Percentiles rank a stretch among this genome's conserved stretches.
phyloP scores from a whole-genome alignment of 1,140 invertebrate species.

The Orchestia grillus region DNA sequence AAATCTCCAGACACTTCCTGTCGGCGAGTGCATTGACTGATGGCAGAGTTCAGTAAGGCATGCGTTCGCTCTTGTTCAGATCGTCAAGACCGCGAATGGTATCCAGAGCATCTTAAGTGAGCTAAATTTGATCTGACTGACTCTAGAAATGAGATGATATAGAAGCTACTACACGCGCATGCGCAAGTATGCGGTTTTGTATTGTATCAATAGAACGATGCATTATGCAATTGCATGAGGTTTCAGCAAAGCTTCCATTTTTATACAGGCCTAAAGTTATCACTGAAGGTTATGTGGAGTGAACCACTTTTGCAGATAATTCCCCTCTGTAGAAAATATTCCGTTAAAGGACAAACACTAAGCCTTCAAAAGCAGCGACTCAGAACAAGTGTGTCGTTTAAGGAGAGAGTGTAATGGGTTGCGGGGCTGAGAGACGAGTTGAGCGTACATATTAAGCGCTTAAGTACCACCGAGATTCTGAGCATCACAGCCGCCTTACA shows the following conservation, averaged over 20 bases:
- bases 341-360: background rate
- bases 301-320: background rate
- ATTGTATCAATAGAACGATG: background rate
- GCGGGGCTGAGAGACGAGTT: background rate
- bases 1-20: background rate
- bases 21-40: background rate
- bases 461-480: background rate
- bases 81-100: too few species aligned
- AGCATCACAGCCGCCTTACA: background rate
- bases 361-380: background rate
- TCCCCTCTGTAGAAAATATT: background rate
- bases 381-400: background rate
- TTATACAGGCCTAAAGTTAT: background rate
- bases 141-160: background rate
- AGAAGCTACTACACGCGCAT: background rate
- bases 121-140: too few species aligned
- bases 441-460: background rate
- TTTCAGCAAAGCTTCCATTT: background rate
- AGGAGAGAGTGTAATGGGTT: background rate
- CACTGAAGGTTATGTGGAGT: background rate
- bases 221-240: background rate
- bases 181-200: background rate
- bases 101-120: too few species aligned
- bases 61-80: too few species aligned
- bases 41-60: too few species aligned